Evolutionary conservation across 2,888 invertebrate genomes (phyloP).

Genomic region (Cecidostiba fungosa): DNA sequence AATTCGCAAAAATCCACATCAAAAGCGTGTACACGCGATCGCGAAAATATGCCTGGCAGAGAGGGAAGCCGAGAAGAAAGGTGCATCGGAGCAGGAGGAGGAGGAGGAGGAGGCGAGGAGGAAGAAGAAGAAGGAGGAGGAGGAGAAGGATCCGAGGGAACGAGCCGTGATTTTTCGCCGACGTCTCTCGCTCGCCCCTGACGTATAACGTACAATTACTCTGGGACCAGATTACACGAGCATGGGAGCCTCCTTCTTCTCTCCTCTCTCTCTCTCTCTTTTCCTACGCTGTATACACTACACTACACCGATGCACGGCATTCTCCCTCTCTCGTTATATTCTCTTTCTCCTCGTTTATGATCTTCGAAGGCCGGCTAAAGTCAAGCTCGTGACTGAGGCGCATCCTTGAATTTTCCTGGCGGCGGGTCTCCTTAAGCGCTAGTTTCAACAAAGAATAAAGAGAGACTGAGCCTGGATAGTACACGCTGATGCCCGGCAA

Average conservation of each 20-base stretch:
- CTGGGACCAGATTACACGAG: constrained; percentile 76
- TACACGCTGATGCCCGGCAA: constrained; percentile 40
- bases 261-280: background rate
- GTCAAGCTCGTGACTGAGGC: constrained; percentile 61
- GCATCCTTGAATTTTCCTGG: constrained; percentile 65
- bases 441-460: constrained; percentile 58
- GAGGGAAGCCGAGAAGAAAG: constrained; percentile 39
- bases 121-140: constrained; percentile 60
- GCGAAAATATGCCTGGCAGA: background rate
- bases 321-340: constrained; percentile 51
- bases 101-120: background rate
- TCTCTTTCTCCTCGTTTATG: constrained; percentile 61
- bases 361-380: constrained; percentile 62
- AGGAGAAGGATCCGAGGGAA: constrained; percentile 65
- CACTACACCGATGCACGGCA: background rate
- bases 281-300: background rate
- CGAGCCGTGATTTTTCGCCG: constrained; percentile 73
- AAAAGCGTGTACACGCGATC: constrained; percentile 8
- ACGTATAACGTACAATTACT: constrained; percentile 79
- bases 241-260: constrained; percentile 62
- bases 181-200: constrained; percentile 66
- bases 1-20: constrained; percentile 59
- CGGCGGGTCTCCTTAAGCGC: constrained; percentile 55
- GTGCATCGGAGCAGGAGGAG: background rate
- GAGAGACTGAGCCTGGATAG: constrained; percentile 24